Conservation (phyloP, 2,113 vertebrate genomes). For the Lepisosteus oculatus region DNA sequence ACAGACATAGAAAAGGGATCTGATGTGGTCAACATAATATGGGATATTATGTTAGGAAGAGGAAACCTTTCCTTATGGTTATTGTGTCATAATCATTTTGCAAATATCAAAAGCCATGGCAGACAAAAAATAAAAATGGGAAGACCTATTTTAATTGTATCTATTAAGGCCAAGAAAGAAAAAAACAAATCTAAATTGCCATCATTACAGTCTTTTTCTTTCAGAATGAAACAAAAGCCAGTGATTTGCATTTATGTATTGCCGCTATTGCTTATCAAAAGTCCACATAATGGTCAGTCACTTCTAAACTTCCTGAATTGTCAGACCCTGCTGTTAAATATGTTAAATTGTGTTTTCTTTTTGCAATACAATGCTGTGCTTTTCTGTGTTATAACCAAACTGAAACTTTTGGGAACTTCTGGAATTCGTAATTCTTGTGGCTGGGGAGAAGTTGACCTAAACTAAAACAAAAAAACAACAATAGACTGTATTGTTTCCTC, state of each 20-base stretch:
- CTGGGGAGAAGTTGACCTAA: background rate
- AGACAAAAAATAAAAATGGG: no score
- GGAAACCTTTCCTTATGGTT: no score
- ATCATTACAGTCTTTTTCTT: no score
- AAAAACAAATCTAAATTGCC: no score
- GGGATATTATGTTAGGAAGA: no score
- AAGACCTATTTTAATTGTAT: no score
- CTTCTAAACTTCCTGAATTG: slow-evolving; percentile 4
- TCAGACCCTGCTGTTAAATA: slow-evolving; percentile 18
- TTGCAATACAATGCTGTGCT: slow-evolving; percentile 1
- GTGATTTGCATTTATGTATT: background rate
- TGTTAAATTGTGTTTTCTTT: slow-evolving; percentile 18
- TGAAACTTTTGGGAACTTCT: background rate
- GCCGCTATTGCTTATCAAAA: slow-evolving; percentile 14
- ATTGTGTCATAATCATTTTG: no score
- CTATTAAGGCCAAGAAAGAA: no score
- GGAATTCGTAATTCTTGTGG: slow-evolving; percentile 8
- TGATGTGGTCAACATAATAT: no score
- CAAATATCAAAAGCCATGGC: no score
- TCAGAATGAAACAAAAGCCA: no score
- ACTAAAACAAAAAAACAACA: slow-evolving; percentile 12
- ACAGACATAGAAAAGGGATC: no score
- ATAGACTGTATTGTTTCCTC: slow-evolving; percentile 15
- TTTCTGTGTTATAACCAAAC: slow-evolving; percentile 18
- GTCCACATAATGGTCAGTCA: slow-evolving; percentile 8